A percentile compares a stretch with the other conserved stretches of the same genome.
phyloP scores from a whole-genome alignment of 2,888 invertebrate genomes.

The Temnothorax rugatulus region DNA sequence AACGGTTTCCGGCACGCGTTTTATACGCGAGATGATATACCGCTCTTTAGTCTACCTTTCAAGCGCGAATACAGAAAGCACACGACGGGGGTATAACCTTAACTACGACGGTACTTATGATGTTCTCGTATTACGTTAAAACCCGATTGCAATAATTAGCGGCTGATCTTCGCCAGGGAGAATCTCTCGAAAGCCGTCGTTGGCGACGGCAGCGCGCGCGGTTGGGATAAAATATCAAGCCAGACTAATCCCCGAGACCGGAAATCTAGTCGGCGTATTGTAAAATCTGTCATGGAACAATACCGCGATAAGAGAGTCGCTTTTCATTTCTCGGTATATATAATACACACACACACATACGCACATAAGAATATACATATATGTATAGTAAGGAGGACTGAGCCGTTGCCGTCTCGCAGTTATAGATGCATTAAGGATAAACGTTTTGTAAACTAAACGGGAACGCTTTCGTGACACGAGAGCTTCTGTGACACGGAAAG shows the following conservation, averaged over 20 bases:
- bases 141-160: constrained; percentile 39
- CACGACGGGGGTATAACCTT: constrained; percentile 9
- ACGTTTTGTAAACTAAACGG: constrained; percentile 76
- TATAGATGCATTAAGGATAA: constrained; percentile 75
- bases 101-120: constrained; percentile 23
- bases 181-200: constrained; percentile 29
- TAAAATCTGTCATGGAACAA: constrained; percentile 63
- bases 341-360: background rate
- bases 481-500: constrained; percentile 67
- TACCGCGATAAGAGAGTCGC: constrained; percentile 46
- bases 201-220: constrained; percentile 19
- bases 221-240: constrained; percentile 37
- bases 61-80: constrained; percentile 2
- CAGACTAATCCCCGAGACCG: constrained; percentile 44
- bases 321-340: constrained; percentile 54
- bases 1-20: background rate
- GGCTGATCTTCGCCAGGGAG: constrained; percentile 25
- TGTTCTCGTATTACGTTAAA: constrained; percentile 42
- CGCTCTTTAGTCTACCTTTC: background rate
- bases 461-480: constrained; percentile 69
- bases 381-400: constrained; percentile 57
- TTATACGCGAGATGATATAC: constrained; percentile 12
- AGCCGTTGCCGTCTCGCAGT: constrained; percentile 69
- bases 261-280: constrained; percentile 43
- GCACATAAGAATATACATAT: background rate